Evolutionary conservation across 2,113 vertebrate species (phyloP).

Genomic region (Typhlomys cinereus): DNA sequence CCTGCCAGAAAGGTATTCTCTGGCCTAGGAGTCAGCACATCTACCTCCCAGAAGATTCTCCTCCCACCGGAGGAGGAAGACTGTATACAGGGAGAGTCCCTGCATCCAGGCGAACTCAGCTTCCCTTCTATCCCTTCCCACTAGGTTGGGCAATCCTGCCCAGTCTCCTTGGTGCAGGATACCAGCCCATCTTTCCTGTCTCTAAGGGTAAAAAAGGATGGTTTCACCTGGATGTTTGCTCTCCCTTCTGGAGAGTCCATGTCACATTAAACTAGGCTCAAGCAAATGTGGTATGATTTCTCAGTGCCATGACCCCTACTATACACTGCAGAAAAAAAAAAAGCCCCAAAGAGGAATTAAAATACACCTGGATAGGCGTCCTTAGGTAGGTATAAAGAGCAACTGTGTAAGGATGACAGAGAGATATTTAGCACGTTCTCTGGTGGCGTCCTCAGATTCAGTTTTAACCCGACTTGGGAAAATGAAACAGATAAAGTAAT

Average conservation of each 20-base stretch:
- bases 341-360: conserved; percentile 41
- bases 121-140: neutral
- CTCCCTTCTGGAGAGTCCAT: neutral
- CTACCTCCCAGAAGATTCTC: no score
- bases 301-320: neutral
- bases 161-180: no score
- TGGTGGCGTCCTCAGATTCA: conserved; percentile 1
- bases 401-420: conserved; percentile 34
- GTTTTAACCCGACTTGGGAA: conserved; percentile 18
- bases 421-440: neutral
- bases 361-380: neutral
- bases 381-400: conserved; percentile 25
- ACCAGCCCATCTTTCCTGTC: neutral
- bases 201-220: neutral
- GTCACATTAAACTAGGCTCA: neutral
- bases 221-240: neutral
- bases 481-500: neutral
- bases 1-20: neutral
- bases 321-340: neutral
- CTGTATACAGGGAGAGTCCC: neutral
- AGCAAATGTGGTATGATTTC: neutral
- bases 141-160: neutral
- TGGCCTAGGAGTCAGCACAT: neutral
- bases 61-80: neutral
- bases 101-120: neutral